Conservation (phyloP, 2,888 invertebrate species). For the Apotomis capreana region DNA sequence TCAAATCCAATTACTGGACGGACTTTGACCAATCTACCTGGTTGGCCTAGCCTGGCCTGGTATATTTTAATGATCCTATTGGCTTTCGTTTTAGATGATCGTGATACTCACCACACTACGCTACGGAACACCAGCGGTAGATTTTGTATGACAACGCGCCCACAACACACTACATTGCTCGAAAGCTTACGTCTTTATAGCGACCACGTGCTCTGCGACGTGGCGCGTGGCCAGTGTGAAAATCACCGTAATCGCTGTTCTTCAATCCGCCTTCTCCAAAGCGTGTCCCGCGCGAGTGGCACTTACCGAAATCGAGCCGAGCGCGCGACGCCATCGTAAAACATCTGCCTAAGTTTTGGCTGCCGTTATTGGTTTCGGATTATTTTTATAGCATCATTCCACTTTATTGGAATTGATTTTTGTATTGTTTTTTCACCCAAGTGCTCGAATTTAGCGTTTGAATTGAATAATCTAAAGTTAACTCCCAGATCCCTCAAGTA, state of each 20-base stretch:
- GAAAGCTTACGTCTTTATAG: too few species aligned
- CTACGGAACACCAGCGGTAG: too few species aligned
- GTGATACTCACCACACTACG: too few species aligned
- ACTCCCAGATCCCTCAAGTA: too few species aligned
- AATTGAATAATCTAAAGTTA: background rate
- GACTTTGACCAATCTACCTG: too few species aligned
- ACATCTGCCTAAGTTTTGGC: conserved; percentile 40
- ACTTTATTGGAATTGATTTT: conserved; percentile 36
- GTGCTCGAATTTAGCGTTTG: background rate
- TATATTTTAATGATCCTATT: too few species aligned
- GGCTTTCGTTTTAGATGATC: too few species aligned
- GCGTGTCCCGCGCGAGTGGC: conserved; percentile 21
- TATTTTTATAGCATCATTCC: conserved; percentile 33
- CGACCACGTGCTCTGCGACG: too few species aligned
- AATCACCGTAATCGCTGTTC: background rate
- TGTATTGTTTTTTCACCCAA: conserved; percentile 14
- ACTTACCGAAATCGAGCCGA: conserved; percentile 40
- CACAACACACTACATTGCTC: too few species aligned
- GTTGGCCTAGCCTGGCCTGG: too few species aligned
- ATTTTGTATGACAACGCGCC: too few species aligned
- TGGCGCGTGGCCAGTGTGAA: background rate
- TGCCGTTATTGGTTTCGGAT: conserved; percentile 37
- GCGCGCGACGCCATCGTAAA: conserved; percentile 34
- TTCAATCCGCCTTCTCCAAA: conserved; percentile 3
- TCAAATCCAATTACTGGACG: too few species aligned